phyloP scores from a whole-genome alignment of 2,888 invertebrate species.

The Acanthopleura granulata region DNA sequence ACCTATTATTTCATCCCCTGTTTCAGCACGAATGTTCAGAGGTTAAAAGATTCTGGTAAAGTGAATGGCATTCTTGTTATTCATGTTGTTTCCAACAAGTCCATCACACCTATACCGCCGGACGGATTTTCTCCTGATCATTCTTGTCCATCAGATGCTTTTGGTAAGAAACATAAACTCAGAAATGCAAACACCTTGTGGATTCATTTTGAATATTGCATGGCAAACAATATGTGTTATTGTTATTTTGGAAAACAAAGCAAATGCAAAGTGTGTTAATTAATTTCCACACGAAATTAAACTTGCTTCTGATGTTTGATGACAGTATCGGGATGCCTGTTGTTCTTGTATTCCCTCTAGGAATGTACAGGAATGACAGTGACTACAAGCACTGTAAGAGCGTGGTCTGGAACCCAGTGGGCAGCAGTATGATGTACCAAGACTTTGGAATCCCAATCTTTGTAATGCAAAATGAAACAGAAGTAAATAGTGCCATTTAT shows the following conservation, averaged over 20 bases:
- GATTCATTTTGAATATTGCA: no score
- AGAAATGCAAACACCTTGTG: no score
- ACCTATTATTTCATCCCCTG: conserved; percentile 14
- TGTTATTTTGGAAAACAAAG: no score
- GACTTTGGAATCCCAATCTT: conserved; percentile 93
- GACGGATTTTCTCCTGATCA: conserved; percentile 76
- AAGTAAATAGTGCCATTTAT: conserved; percentile 73
- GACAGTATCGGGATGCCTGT: background rate
- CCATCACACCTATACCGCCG: conserved; percentile 37
- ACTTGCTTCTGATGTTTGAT: background rate
- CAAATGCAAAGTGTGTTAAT: no score
- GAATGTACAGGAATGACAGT: conserved; percentile 45
- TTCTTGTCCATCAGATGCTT: conserved; percentile 86
- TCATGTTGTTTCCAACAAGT: conserved; percentile 44
- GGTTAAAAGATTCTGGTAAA: conserved; percentile 66
- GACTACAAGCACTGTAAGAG: conserved; percentile 54
- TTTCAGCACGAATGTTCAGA: conserved; percentile 52
- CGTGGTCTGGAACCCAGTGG: conserved; percentile 81
- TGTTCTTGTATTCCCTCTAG: conserved; percentile 34
- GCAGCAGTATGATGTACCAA: conserved; percentile 81
- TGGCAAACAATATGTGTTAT: no score
- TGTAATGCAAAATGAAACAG: conserved; percentile 75
- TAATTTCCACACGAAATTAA: no score
- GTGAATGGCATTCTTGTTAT: conserved; percentile 71
- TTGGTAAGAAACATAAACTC: conserved; percentile 66